These are phyloP conservation scores for Ceraclea dissimilis DNA, from an alignment of 2,888 invertebrate species.

Conservation along the genomic window DNA sequence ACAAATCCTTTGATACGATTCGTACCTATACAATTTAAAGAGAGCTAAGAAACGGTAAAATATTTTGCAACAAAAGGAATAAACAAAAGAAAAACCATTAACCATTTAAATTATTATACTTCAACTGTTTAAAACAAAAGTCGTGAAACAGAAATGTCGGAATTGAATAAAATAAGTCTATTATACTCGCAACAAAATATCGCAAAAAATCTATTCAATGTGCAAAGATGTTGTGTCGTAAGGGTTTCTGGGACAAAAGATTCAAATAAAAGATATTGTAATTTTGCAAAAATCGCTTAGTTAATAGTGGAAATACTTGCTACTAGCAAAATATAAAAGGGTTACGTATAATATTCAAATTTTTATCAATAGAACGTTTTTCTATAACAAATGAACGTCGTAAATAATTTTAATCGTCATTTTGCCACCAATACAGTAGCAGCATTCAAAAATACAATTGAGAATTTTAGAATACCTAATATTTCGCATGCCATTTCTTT, in stretches of 20 bases:
- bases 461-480: too few species aligned
- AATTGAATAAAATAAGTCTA: background rate
- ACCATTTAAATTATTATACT: conserved; percentile 4
- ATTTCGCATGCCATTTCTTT: too few species aligned
- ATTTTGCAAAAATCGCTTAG: conserved; percentile 21
- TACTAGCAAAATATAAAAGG: too few species aligned
- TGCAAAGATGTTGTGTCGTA: conserved; percentile 7
- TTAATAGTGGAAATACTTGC: too few species aligned
- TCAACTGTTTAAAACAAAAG: conserved; percentile 9
- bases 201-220: conserved; percentile 8
- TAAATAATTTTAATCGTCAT: too few species aligned
- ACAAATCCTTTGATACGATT: too few species aligned
- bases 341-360: too few species aligned
- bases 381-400: too few species aligned
- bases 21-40: too few species aligned
- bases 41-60: conserved; percentile 9
- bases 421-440: too few species aligned
- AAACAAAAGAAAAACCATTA: conserved; percentile 17
- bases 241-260: conserved; percentile 13
- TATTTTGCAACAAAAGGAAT: conserved; percentile 15
- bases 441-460: too few species aligned
- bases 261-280: conserved; percentile 16
- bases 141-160: conserved; percentile 3
- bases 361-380: too few species aligned
- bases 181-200: conserved; percentile 1